phyloP scores from a whole-genome alignment of 2,797 vertebrate species.

The Cynodonichthys magdalenae region DNA sequence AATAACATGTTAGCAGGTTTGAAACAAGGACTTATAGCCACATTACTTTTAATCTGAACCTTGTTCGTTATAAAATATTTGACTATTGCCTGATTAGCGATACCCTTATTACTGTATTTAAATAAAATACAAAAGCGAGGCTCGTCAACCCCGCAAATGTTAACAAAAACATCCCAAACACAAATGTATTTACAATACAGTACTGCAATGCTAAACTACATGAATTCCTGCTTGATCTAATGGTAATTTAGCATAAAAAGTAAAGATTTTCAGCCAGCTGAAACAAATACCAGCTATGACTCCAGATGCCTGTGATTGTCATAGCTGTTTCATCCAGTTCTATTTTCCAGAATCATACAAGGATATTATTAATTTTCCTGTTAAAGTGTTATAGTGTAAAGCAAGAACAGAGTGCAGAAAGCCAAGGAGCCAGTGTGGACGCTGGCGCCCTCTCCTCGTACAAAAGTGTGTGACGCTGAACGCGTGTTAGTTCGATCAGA shows the following conservation, averaged over 20 bases:
- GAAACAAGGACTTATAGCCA: slow-evolving; percentile 16
- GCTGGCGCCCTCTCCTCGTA: slow-evolving; percentile 41
- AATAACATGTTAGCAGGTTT: slow-evolving; percentile 25
- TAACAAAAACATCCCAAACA: background rate
- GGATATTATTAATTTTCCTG: background rate
- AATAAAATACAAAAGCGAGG: background rate
- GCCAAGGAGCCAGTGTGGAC: slow-evolving; percentile 33
- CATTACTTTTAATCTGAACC: slow-evolving; percentile 45
- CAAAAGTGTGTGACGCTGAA: slow-evolving; percentile 13
- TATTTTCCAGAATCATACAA: background rate
- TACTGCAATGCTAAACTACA: slow-evolving; percentile 18
- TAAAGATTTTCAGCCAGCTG: background rate
- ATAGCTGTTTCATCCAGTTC: no score
- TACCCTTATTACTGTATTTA: background rate
- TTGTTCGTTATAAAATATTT: background rate
- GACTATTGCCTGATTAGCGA: background rate
- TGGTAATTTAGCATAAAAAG: background rate
- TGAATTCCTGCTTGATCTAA: background rate
- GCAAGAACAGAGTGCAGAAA: slow-evolving; percentile 36
- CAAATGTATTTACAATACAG: background rate
- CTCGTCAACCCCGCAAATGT: no score
- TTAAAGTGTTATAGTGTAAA: slow-evolving; percentile 38
- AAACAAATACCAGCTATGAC: background rate
- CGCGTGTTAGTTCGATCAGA: slow-evolving; percentile 21
- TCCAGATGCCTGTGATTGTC: background rate